Conservation (phyloP, 2,888 invertebrate genomes). For the Tribolium freemani region DNA sequence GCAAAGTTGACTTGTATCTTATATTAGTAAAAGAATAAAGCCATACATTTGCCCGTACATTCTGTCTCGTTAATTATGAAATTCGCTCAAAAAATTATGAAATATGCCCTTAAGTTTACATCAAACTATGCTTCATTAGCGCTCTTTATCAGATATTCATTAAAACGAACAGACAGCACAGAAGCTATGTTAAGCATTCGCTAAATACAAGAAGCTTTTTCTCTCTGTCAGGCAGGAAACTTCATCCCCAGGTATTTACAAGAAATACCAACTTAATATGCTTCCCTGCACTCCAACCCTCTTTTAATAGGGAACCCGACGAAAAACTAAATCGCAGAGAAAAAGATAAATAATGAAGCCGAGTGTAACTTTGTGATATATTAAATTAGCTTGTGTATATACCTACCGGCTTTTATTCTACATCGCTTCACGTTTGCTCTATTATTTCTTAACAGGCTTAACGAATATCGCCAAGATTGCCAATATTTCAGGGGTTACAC, state of each 20-base stretch:
- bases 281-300: constrained; percentile 26
- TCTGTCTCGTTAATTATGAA: not conserved
- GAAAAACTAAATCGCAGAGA: constrained; percentile 29
- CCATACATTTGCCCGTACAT: not conserved
- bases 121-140: constrained; percentile 11
- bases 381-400: constrained; percentile 16
- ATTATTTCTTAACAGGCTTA: constrained; percentile 25
- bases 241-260: constrained; percentile 30
- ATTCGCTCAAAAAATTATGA: not conserved
- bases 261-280: constrained; percentile 33
- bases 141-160: constrained; percentile 21
- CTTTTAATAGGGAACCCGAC: constrained; percentile 2
- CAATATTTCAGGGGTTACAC: constrained; percentile 22
- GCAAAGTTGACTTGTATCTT: not conserved
- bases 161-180: constrained; percentile 21
- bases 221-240: constrained; percentile 10
- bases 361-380: constrained; percentile 19
- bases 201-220: constrained; percentile 14
- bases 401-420: not conserved
- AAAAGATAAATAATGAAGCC: constrained; percentile 34
- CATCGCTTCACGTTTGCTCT: constrained; percentile 10
- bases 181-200: constrained; percentile 16
- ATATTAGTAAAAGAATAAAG: not conserved
- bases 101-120: not conserved
- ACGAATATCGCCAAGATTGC: constrained; percentile 15